These are phyloP conservation scores for Azorinus chamasolen DNA, from an alignment of 2,888 invertebrate species.

Conservation along the genomic window DNA sequence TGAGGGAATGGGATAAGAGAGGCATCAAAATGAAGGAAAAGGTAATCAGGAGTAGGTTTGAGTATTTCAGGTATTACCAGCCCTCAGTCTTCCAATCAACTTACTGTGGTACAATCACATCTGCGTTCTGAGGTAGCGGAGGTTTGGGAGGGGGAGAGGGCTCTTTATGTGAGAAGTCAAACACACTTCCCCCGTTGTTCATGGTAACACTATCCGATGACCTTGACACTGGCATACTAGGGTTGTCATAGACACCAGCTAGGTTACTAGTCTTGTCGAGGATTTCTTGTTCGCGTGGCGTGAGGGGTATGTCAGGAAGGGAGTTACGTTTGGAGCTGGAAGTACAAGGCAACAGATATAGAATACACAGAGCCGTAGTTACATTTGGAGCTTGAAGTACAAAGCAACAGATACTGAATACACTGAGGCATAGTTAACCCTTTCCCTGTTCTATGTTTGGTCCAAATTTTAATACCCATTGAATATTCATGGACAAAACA, in stretches of 20 bases:
- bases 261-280: constrained; percentile 83
- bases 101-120: constrained; percentile 70
- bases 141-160: constrained; percentile 93
- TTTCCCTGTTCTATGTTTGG: too few species aligned
- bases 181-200: constrained; percentile 55
- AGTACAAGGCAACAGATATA: constrained; percentile 3
- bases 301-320: constrained; percentile 86
- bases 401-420: too few species aligned
- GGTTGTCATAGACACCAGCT: constrained; percentile 76
- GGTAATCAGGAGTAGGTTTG: too few species aligned
- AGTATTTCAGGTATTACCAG: too few species aligned
- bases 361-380: too few species aligned
- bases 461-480: too few species aligned
- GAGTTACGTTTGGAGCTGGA: constrained; percentile 76
- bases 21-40: too few species aligned
- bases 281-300: constrained; percentile 85
- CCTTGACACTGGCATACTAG: constrained; percentile 69
- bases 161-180: constrained; percentile 61
- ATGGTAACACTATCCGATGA: constrained; percentile 81
- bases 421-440: too few species aligned
- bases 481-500: too few species aligned
- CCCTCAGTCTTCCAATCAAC: too few species aligned
- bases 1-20: too few species aligned
- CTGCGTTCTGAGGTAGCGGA: constrained; percentile 90
- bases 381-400: too few species aligned